phyloP scores from a whole-genome alignment of 2,113 vertebrate species.

The Eulemur macaco region DNA sequence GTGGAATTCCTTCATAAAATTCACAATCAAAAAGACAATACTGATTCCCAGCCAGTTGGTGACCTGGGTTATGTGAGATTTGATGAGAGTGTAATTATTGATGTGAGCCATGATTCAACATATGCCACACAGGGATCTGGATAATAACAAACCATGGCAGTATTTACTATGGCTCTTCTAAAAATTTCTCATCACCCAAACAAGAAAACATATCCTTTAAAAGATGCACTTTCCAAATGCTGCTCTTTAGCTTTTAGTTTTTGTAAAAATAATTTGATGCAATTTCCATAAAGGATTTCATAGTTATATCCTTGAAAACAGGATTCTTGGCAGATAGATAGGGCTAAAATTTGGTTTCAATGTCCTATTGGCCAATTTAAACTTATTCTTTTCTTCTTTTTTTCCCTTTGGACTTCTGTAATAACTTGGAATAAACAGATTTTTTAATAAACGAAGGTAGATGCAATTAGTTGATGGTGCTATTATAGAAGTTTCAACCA shows the following conservation, averaged over 20 bases:
- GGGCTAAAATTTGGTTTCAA: not conserved
- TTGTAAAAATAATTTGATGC: conserved; percentile 18
- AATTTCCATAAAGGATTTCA: not conserved
- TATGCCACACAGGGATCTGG: not conserved
- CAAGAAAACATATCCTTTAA: not conserved
- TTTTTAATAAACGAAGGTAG: not conserved
- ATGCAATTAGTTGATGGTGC: not conserved
- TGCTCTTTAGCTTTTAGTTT: not conserved
- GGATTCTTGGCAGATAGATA: not conserved
- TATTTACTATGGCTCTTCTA: not conserved
- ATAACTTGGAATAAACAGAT: not conserved
- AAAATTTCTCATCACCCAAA: not conserved
- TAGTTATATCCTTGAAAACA: not conserved
- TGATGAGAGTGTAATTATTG: not conserved
- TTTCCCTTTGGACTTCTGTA: too few species aligned
- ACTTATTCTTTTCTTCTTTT: not conserved
- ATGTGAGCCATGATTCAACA: not conserved
- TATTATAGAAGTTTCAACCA: not conserved
- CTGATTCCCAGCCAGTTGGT: not conserved
- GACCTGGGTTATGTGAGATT: not conserved
- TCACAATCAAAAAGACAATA: not conserved
- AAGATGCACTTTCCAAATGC: not conserved
- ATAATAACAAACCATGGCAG: not conserved
- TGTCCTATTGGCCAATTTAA: not conserved
- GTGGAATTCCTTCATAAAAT: not conserved